Base-by-base conservation (phyloP, 1,140 invertebrate species). In the Choristoneura fumiferana region DNA sequence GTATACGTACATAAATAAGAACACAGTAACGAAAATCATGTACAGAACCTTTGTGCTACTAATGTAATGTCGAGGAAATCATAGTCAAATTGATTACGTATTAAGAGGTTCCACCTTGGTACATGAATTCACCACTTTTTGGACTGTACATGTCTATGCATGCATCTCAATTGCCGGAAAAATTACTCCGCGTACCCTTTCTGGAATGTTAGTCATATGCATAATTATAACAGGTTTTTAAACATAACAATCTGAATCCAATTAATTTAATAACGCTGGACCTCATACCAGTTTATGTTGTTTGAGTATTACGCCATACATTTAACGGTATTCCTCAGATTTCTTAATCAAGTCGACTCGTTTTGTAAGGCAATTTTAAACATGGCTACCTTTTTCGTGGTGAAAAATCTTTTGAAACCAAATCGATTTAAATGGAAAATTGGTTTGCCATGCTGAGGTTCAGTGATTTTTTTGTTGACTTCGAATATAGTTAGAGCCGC, bases 361-460 rank as follows among this genome's bases (percentile, higher is more conserved):
- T 49, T 49, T 12, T 49, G 18, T 29, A 14, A 43, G 9, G 15
- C 18, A n/a, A n/a, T n/a, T n/a, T n/a, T 17, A 22, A 49, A 29
- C 40, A 17, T 43, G 0, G 43, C 43, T 29, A 22, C 43, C 18
- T 18, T 15, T n/a, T 12, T 29, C 22, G 9, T 22, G 22, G 5
- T 29, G 43, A 49, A 49, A 49, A 49, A 49, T 29, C 43, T 49
- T 49, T 49, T 49, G 18, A 33, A 49, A 49, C 43, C 17, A 49
- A 49, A 49, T 49, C 18, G 43, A 49, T 49, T 33, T 49, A n/a
- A 17, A 22, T 12, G 18, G 15, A 22, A 22, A 49, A 49, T 49
- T 22, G 43, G 43, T 49, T 49, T 22, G 43, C 8, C 18, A 22
- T 49, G 43, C 17, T 49, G 18, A 12, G 43, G 43, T 29, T 49